Evolutionary conservation across 2,888 invertebrate species (phyloP).

Genomic region (Melanostoma mellinum): DNA sequence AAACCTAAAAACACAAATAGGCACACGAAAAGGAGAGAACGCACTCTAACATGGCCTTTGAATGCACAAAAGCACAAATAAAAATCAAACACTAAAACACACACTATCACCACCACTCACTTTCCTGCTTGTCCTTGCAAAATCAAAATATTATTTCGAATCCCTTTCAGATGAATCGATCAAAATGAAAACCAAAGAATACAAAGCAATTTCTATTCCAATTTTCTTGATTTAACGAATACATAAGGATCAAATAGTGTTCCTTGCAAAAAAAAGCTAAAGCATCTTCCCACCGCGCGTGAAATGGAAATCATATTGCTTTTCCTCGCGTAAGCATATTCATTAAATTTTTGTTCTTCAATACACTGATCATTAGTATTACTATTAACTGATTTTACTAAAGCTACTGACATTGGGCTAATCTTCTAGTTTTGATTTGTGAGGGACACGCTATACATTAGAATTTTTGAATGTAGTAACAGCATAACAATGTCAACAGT

Average conservation of each 20-base stretch:
- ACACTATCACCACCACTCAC: conserved; percentile 52
- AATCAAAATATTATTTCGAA: conserved; percentile 34
- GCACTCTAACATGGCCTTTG: conserved; percentile 60
- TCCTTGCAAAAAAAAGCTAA: conserved; percentile 29
- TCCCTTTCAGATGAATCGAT: conserved; percentile 50
- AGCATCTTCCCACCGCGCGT: conserved; percentile 66
- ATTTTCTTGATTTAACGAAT: conserved; percentile 48
- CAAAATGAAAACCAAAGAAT: conserved; percentile 56
- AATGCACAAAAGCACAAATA: conserved; percentile 64
- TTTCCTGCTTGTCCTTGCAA: conserved; percentile 65
- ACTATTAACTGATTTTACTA: too few species aligned
- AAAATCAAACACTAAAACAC: conserved; percentile 54
- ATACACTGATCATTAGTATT: neutral
- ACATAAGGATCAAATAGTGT: conserved; percentile 22
- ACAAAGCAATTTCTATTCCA: conserved; percentile 36
- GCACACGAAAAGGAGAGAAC: conserved; percentile 27
- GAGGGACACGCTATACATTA: too few species aligned
- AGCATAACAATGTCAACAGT: too few species aligned
- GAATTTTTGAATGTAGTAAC: too few species aligned
- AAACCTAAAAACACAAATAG: conserved; percentile 21
- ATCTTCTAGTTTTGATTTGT: too few species aligned
- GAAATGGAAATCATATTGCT: conserved; percentile 63
- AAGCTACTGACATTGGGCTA: too few species aligned
- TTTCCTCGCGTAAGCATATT: conserved; percentile 70
- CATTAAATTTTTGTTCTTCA: conserved; percentile 36